Evolutionary conservation across 2,888 invertebrate genomes (phyloP), one percentile per base, ranked within the genome.

Genomic region (Agelastica alni): DNA sequence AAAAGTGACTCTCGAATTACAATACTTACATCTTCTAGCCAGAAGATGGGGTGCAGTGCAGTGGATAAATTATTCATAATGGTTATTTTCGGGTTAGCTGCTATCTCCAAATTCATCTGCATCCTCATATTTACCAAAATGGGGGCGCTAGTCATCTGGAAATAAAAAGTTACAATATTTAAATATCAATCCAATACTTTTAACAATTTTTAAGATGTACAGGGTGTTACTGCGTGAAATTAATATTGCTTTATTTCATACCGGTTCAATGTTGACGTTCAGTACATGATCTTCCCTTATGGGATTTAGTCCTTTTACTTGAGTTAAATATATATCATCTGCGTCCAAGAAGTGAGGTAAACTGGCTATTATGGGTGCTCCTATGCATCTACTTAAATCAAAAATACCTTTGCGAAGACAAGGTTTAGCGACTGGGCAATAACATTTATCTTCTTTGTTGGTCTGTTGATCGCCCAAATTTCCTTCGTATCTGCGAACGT

Each of bases 241-340:
- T n/a, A n/a, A n/a, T n/a, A n/a, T n/a, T n/a, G n/a, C n/a, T n/a
- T n/a, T n/a, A n/a, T n/a, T n/a, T n/a, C 79, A 73, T 76, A 91
- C 90, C 68, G 89, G 85, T 74, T 94, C 93, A 70, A 93, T 88
- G 67, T 89, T 86, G 55, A 93, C 81, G 39, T 76, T 79, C 3
- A 93, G 85, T 30, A 83, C 85, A 72, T 95, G 94, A 34, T 86
- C 80, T 32, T 86, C 82, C 55, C 82, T 75, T 45, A 83, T 81
- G 0, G 91, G 90, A 51, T 77, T 78, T 0, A 91, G 68, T 2
- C 91, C 90, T 41, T 79, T 79, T 0, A 86, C 82, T 6, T 78
- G 76, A 2, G 68, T 55, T 5, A 70, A 42, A 51, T 73, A 74
- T 12, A 62, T 70, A 46, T 70, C 67, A 63, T 90, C 89, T 0